A percentile compares a stretch with the other conserved stretches of the same genome.
phyloP scores from a whole-genome alignment of 2,797 vertebrate genomes.

The Phataginus tetradactyla region DNA sequence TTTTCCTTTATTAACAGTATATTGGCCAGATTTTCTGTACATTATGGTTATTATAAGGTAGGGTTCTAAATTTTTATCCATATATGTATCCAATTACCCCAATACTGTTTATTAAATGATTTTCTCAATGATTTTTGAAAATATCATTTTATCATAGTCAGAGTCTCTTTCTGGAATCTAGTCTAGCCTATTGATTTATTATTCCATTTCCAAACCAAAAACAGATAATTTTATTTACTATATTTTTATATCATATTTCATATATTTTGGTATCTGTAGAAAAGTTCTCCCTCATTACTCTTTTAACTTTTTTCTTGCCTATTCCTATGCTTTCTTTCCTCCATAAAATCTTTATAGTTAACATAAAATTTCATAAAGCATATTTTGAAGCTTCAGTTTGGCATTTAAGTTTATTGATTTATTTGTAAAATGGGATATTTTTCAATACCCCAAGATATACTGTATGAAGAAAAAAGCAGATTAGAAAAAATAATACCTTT shows the following conservation, averaged over 20 bases:
- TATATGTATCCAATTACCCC: background rate
- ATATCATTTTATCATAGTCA: background rate
- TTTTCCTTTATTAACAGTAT: background rate
- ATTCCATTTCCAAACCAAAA: background rate
- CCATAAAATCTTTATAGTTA: slow-evolving; percentile 44
- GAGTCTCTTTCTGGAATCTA: background rate
- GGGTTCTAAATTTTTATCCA: background rate
- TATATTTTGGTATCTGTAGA: slow-evolving; percentile 43
- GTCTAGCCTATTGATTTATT: background rate
- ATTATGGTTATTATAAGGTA: background rate
- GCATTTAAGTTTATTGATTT: slow-evolving; percentile 68
- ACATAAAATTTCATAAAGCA: slow-evolving; percentile 55
- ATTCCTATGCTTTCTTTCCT: background rate
- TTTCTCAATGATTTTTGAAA: slow-evolving; percentile 21
- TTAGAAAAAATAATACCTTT: slow-evolving; percentile 64
- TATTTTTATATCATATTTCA: slow-evolving; percentile 47
- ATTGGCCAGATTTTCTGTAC: background rate
- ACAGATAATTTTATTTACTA: slow-evolving; percentile 28
- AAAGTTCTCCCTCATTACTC: background rate
- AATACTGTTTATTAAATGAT: background rate
- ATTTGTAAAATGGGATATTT: slow-evolving; percentile 55
- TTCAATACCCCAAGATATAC: slow-evolving; percentile 65
- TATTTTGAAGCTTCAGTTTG: slow-evolving; percentile 57
- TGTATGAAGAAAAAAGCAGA: slow-evolving; percentile 55
- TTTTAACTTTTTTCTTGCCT: slow-evolving; percentile 3